Conservation (phyloP, 2,797 vertebrate genomes). For the Cryptoprocta ferox region DNA sequence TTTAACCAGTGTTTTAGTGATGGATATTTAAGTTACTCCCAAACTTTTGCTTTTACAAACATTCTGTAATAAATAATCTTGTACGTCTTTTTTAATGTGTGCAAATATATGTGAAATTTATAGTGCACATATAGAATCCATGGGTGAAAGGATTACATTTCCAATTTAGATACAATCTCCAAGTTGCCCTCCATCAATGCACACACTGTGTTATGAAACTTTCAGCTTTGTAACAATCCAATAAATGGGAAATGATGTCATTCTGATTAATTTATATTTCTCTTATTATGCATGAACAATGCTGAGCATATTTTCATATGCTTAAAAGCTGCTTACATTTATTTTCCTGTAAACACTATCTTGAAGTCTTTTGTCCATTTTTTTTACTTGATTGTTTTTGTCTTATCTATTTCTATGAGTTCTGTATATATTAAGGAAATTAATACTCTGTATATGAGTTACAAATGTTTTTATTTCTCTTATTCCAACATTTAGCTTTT, state of each 20-base stretch:
- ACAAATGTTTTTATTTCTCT: background rate
- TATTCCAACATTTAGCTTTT: conserved; percentile 14
- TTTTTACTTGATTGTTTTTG: background rate
- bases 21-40: background rate
- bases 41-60: background rate
- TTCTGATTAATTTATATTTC: background rate
- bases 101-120: background rate
- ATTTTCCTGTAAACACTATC: background rate
- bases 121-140: background rate
- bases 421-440: background rate
- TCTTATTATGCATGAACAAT: background rate
- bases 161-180: background rate
- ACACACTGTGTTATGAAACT: background rate
- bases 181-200: background rate
- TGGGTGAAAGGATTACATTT: background rate
- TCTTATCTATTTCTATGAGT: background rate
- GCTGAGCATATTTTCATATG: background rate
- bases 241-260: background rate
- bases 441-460: background rate
- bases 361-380: background rate
- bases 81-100: background rate
- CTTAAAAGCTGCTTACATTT: background rate
- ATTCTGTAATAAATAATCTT: background rate
- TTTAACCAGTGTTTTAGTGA: background rate
- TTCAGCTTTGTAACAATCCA: background rate